phyloP scores from a whole-genome alignment of 2,888 invertebrate genomes.

The Eupithecia subumbrata region DNA sequence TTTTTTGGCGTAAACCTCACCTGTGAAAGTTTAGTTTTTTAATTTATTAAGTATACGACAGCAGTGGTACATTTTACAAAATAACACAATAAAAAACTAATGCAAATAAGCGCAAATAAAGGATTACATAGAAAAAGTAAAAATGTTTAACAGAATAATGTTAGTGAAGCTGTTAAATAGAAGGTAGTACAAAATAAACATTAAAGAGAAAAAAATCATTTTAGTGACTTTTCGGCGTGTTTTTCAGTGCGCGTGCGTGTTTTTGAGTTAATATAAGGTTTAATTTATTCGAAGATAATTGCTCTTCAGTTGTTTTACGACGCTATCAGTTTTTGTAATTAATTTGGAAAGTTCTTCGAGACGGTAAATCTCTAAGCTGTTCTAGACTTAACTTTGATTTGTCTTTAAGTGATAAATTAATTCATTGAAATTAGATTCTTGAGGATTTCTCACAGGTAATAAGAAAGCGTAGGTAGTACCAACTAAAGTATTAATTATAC shows the following conservation, averaged over 20 bases:
- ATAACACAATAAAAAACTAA: too few relatives aligned
- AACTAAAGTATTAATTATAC: background rate
- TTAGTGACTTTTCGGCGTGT: too few relatives aligned
- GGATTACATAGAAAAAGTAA: too few relatives aligned
- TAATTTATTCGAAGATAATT: slow-evolving; percentile 37
- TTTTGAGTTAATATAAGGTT: background rate
- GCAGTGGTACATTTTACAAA: too few relatives aligned
- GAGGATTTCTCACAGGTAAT: background rate
- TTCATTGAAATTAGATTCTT: background rate
- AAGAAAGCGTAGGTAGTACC: background rate
- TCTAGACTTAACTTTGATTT: slow-evolving; percentile 19
- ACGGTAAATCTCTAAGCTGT: slow-evolving; percentile 30
- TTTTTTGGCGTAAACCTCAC: background rate
- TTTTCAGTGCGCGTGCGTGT: too few relatives aligned
- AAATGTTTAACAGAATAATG: too few relatives aligned
- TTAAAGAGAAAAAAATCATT: too few relatives aligned
- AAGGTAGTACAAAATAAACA: too few relatives aligned
- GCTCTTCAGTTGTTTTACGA: slow-evolving; percentile 30
- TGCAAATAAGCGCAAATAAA: too few relatives aligned
- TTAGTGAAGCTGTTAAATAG: too few relatives aligned
- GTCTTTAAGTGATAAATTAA: slow-evolving; percentile 3
- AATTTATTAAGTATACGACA: too few relatives aligned
- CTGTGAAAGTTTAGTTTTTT: background rate
- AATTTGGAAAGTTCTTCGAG: slow-evolving; percentile 41
- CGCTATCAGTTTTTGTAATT: slow-evolving; percentile 40